Evolutionary conservation across 1,140 invertebrate species (phyloP).

Genomic region (Temnothorax longispinosus): DNA sequence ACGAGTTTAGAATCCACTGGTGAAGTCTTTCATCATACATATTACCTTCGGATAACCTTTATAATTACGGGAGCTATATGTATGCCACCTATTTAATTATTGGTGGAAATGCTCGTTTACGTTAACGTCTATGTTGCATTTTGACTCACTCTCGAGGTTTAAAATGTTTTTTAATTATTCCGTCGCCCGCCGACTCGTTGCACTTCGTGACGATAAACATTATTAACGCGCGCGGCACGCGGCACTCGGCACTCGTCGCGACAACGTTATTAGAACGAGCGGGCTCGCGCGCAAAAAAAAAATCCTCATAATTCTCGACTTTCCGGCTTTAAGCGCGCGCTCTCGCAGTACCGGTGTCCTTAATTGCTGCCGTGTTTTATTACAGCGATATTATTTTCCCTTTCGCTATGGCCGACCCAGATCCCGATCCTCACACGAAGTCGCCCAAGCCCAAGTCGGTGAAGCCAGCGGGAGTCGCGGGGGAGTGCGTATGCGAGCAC

Average conservation of each 20-base stretch:
- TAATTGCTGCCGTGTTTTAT: constrained; percentile 62
- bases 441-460: constrained; percentile 30
- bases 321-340: constrained; percentile 41
- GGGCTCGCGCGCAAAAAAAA: background rate
- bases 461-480: background rate
- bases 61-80: background rate
- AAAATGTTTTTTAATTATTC: constrained; percentile 53
- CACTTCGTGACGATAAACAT: constrained; percentile 55
- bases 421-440: background rate
- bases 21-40: background rate
- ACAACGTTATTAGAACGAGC: constrained; percentile 55
- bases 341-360: constrained; percentile 43
- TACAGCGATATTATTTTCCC: constrained; percentile 57
- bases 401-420: constrained; percentile 40
- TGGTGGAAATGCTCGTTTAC: background rate
- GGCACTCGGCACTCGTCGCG: constrained; percentile 27
- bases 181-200: constrained; percentile 33
- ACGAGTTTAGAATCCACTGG: background rate
- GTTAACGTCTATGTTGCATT: background rate
- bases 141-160: background rate
- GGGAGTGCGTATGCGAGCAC: constrained; percentile 46
- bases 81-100: background rate
- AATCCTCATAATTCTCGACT: constrained; percentile 54
- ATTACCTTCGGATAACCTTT: background rate
- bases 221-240: constrained; percentile 22